Percentiles rank a stretch among this genome's conserved stretches.
These are phyloP conservation scores for Dryobota labecula DNA, from an alignment of 2,888 invertebrate species.

Conservation along the genomic window DNA sequence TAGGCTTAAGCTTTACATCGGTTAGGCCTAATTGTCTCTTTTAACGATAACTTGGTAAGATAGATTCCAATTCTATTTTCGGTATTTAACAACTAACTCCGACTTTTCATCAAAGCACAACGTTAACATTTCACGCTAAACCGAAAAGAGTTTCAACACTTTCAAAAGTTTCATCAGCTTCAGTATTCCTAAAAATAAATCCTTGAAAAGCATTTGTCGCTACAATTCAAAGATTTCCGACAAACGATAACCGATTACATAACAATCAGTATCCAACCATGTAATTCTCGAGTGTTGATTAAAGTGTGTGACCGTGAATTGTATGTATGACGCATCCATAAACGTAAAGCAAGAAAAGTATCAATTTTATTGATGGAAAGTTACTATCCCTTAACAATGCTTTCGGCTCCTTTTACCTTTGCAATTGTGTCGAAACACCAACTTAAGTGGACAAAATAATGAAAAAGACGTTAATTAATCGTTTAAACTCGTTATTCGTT, in stretches of 20 bases:
- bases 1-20: neutral
- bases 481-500: too few relatives aligned
- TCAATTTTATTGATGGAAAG: slow-evolving; percentile 27
- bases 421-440: slow-evolving; percentile 27
- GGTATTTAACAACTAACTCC: neutral
- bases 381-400: slow-evolving; percentile 25
- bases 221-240: slow-evolving; percentile 39
- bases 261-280: slow-evolving; percentile 48
- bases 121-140: slow-evolving; percentile 4
- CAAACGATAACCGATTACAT: slow-evolving; percentile 52
- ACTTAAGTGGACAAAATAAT: slow-evolving; percentile 14
- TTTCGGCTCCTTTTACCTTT: slow-evolving; percentile 26
- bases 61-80: slow-evolving; percentile 30
- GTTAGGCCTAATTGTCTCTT: neutral
- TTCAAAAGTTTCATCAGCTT: slow-evolving; percentile 12
- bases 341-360: slow-evolving; percentile 53
- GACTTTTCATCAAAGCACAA: neutral
- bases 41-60: slow-evolving; percentile 34
- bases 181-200: slow-evolving; percentile 18
- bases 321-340: slow-evolving; percentile 61
- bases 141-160: slow-evolving; percentile 16
- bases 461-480: slow-evolving; percentile 38
- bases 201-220: slow-evolving; percentile 29
- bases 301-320: slow-evolving; percentile 64
- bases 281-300: slow-evolving; percentile 56